Percentiles rank a stretch among this genome's conserved stretches.
Evolutionary conservation across 2,113 vertebrate species (phyloP).

Genomic region (Tyrannus savana): DNA sequence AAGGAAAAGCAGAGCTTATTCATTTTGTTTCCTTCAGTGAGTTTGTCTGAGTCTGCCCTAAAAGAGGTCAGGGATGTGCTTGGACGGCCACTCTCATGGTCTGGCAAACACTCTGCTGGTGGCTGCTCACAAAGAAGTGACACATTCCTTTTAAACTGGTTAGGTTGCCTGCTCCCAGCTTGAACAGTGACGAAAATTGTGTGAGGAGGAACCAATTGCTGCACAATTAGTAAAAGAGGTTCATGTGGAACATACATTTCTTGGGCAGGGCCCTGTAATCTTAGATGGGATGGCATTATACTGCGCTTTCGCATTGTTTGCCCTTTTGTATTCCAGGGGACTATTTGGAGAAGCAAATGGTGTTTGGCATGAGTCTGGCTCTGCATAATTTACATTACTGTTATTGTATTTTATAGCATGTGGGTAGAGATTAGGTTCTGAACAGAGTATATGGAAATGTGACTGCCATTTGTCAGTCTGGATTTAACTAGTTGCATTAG

Average conservation of each 20-base stretch:
- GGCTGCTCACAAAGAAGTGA: constrained; percentile 12
- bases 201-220: not conserved
- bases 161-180: not conserved
- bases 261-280: not conserved
- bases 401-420: constrained; percentile 5
- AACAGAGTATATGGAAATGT: not conserved
- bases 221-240: not conserved
- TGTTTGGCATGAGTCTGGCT: not conserved
- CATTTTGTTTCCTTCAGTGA: not conserved
- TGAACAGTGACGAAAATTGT: not conserved
- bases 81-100: not conserved
- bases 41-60: not conserved
- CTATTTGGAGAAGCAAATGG: constrained; percentile 46
- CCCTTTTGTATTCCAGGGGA: constrained; percentile 2
- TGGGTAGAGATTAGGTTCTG: not conserved
- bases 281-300: constrained; percentile 9
- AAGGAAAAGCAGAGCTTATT: not conserved
- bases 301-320: not conserved
- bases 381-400: constrained; percentile 29
- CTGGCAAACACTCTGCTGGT: constrained; percentile 7
- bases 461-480: constrained; percentile 9
- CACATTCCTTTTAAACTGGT: constrained; percentile 20
- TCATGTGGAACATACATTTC: not conserved
- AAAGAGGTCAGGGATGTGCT: not conserved
- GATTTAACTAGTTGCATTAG: not conserved